These are phyloP conservation scores for Accipiter cooperii DNA, from an alignment of 2,113 vertebrate genomes.

Conservation along the genomic window DNA sequence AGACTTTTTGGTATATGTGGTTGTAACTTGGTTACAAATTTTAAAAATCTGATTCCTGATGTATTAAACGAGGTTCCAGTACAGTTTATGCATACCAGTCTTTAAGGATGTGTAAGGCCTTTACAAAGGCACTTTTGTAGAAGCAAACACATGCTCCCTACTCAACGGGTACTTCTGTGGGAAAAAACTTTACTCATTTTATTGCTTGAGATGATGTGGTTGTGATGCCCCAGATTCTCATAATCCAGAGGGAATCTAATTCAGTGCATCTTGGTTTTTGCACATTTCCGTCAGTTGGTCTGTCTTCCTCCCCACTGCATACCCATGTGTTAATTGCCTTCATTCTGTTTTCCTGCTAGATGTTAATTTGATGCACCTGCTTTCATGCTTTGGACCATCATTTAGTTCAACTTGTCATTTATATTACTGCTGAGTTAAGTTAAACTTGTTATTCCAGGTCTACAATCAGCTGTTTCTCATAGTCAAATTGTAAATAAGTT, in stretches of 20 bases:
- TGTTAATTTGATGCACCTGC: neutral
- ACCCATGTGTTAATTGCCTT: neutral
- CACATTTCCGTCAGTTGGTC: neutral
- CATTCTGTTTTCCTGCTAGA: neutral
- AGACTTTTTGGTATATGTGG: neutral
- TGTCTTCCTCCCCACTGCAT: neutral
- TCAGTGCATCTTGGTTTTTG: neutral
- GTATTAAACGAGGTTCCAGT: neutral
- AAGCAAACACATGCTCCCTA: neutral
- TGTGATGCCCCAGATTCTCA: neutral
- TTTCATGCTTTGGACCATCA: neutral
- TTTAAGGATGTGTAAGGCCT: neutral
- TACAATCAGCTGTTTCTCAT: neutral
- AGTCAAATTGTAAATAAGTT: neutral
- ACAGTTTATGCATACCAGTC: neutral
- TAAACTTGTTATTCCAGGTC: neutral
- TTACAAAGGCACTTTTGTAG: neutral
- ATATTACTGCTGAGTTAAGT: neutral
- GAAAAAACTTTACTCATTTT: neutral
- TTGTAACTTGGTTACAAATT: neutral
- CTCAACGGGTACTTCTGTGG: fast-evolving
- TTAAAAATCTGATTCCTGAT: neutral
- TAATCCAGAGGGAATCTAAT: neutral
- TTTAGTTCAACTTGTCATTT: neutral
- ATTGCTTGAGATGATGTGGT: neutral